phyloP scores from a whole-genome alignment of 1,140 invertebrate species.

The Euura lappo region DNA sequence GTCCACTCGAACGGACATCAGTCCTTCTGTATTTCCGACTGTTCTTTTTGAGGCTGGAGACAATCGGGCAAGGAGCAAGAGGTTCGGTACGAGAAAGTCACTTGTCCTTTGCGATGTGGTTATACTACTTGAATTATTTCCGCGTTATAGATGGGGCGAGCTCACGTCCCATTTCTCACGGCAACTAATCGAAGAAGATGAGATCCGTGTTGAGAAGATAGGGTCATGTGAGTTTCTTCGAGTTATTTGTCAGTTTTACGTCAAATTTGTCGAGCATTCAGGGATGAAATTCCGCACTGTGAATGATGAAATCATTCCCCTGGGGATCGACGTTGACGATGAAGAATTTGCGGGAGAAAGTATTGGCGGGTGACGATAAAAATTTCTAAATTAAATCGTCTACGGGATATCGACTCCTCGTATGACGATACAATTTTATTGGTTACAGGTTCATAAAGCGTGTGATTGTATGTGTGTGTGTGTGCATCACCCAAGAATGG shows the following conservation, averaged over 20 bases:
- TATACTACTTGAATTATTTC: background rate
- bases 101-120: background rate
- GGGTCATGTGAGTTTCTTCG: too few species aligned
- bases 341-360: background rate
- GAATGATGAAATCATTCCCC: too few species aligned
- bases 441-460: background rate
- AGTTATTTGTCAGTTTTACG: too few species aligned
- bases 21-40: background rate
- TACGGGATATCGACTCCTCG: background rate
- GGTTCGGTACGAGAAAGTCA: background rate
- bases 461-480: background rate
- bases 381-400: background rate
- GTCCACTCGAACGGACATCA: background rate
- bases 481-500: conserved; percentile 5
- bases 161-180: conserved; percentile 3
- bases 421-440: background rate
- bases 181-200: background rate
- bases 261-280: too few species aligned
- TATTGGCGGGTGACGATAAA: background rate
- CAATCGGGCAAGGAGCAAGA: background rate
- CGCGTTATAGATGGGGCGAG: background rate
- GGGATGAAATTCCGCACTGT: too few species aligned
- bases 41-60: background rate
- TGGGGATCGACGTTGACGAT: too few species aligned
- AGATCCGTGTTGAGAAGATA: too few species aligned